Evolutionary conservation across 1,140 invertebrate genomes (phyloP).

Genomic region (Drosophila sucinea): DNA sequence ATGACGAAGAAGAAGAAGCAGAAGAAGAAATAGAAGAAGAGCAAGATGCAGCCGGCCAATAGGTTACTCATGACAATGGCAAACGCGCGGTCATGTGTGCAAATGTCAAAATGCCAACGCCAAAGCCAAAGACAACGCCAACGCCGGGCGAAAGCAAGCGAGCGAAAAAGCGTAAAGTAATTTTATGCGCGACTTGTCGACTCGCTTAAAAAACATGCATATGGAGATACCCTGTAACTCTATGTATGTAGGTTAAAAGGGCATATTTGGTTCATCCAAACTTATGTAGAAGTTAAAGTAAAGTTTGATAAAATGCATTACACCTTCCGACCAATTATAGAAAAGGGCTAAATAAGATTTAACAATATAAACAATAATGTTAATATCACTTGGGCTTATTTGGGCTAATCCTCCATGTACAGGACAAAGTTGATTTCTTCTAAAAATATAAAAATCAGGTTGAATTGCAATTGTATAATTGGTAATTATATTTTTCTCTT

Average conservation of each 20-base stretch:
- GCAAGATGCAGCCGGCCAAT: neutral
- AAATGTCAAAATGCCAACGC: constrained; percentile 17
- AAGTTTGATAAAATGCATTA: too few species aligned
- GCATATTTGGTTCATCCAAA: neutral
- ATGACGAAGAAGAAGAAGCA: constrained; percentile 5
- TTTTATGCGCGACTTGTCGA: constrained; percentile 34
- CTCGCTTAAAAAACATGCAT: neutral
- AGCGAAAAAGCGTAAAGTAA: constrained; percentile 52
- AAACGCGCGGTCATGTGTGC: neutral
- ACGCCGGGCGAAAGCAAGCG: constrained; percentile 39
- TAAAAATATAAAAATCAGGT: too few species aligned
- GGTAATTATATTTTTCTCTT: too few species aligned
- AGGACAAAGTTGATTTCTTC: too few species aligned
- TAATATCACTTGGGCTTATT: too few species aligned
- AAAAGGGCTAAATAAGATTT: too few species aligned
- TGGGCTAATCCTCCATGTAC: too few species aligned
- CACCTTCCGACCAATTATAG: too few species aligned
- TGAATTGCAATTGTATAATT: too few species aligned
- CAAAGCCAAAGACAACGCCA: constrained; percentile 1
- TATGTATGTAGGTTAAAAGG: neutral
- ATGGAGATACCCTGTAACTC: neutral
- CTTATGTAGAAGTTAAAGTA: too few species aligned
- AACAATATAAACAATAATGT: too few species aligned
- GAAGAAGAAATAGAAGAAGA: neutral
- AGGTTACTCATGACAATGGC: constrained; percentile 5